A percentile compares a stretch with the other conserved stretches of the same genome.
Conservation (phyloP, 53 echinoderm and acorn worm species). For the Astropecten irregularis region DNA sequence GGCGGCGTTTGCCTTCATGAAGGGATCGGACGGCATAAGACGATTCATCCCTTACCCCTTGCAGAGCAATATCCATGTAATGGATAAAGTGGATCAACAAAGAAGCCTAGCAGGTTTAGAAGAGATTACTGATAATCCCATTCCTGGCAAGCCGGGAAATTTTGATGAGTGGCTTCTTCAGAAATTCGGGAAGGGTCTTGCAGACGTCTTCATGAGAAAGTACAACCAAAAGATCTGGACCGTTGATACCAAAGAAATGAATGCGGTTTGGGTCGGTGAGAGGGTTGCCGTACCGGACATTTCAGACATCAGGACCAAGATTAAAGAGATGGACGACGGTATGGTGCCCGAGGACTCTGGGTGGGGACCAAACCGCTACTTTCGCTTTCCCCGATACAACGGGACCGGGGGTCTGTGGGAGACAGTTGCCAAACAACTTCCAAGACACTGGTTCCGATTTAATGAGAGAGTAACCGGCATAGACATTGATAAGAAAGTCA, state of each 20-base stretch:
- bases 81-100: constrained; percentile 10
- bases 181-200: too few relatives aligned
- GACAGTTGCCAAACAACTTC: constrained; percentile 15
- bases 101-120: constrained; percentile 28
- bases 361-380: constrained; percentile 40
- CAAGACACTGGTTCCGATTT: constrained; percentile 25
- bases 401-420: constrained; percentile 27
- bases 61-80: constrained; percentile 24
- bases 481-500: not conserved
- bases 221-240: too few relatives aligned
- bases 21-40: constrained; percentile 20
- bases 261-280: constrained; percentile 34
- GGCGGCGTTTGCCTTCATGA: constrained; percentile 53
- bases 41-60: constrained; percentile 44
- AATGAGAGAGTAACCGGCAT: constrained; percentile 7
- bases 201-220: too few relatives aligned
- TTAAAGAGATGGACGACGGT: not conserved
- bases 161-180: too few relatives aligned
- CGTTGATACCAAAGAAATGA: constrained; percentile 22
- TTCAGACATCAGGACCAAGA: not conserved
- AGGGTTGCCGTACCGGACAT: constrained; percentile 26
- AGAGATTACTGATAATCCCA: not conserved
- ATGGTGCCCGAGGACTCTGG: not conserved
- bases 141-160: not conserved
- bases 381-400: constrained; percentile 42